These are phyloP conservation scores for Phalangium opilio DNA, from an alignment of 2,888 invertebrate genomes.

Conservation along the genomic window DNA sequence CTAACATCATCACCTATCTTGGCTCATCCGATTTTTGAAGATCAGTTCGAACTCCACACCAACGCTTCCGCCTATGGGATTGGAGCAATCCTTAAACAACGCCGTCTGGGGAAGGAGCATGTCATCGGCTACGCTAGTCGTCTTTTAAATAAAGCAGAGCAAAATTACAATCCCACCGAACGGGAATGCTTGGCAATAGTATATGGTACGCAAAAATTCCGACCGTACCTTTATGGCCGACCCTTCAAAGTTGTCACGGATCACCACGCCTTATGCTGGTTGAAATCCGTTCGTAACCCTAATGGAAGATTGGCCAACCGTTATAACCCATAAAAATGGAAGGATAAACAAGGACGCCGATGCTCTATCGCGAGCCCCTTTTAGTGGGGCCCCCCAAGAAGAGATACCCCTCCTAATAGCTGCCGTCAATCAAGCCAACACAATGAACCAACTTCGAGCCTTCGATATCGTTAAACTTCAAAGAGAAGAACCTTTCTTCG, in stretches of 20 bases:
- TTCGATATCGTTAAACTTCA: too few relatives aligned
- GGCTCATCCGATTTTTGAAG: conserved; percentile 15
- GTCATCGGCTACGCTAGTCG: conserved; percentile 20
- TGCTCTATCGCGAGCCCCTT: conserved; percentile 25
- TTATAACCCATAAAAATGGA: conserved; percentile 30
- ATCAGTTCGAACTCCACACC: conserved; percentile 19
- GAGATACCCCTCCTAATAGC: too few relatives aligned
- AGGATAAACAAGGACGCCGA: conserved; percentile 30
- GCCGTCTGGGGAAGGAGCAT: conserved; percentile 11
- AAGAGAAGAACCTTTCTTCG: too few relatives aligned
- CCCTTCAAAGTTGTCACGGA: conserved; percentile 30
- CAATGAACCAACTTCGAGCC: too few relatives aligned
- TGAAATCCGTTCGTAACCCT: conserved; percentile 30
- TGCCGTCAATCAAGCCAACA: too few relatives aligned
- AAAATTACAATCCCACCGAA: conserved; percentile 31
- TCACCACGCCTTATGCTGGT: conserved; percentile 35
- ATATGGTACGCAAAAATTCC: conserved; percentile 29
- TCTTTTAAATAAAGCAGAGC: too few relatives aligned
- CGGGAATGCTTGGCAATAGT: conserved; percentile 29
- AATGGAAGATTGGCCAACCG: conserved; percentile 32
- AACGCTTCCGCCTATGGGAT: conserved; percentile 21
- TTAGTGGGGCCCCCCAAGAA: not conserved
- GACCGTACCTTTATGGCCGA: conserved; percentile 30
- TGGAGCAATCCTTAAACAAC: conserved; percentile 23
- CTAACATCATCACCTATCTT: conserved; percentile 16